Base-by-base conservation (phyloP, 92 coral and sea anemone species). In the Pocillopora grandis region DNA sequence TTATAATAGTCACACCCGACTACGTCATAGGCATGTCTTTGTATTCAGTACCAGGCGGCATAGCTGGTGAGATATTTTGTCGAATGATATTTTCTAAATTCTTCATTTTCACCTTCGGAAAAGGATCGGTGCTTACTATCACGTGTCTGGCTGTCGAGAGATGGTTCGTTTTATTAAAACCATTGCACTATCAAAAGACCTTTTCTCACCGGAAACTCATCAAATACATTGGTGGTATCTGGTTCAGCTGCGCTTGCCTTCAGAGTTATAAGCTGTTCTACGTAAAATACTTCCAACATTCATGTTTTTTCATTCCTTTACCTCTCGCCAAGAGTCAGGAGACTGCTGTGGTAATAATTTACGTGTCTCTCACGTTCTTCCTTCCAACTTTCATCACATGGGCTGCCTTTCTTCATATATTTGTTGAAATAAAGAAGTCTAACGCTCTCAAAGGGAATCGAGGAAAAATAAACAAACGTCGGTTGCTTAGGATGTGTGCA, bases 11-110 rank as follows among this genome's bases (percentile, higher is more conserved):
- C 49, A 80, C 85, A 57, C 85, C 85, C 2, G 71, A 80, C 85
- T 80, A 80, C 68, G 85, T 80, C 85, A 80, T 80, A 58, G 69
- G 71, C 69, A 33, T 80, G 68, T 80, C 85, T 1, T 69, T 76
- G 58, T 80, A 80, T 64, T 59, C 57, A 70, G 56, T 80, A 31
- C 85, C 85, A 16, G 85, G 48, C 6, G 77, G 85, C 37, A 21
- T 80, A n/a, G 76, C 77, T 1, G 77, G 85, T 0, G 85, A 80
- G 33, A 58, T 70, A 2, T 80, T 80, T 76, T 80, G 85, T 13
- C 68, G 85, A 12, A 15, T 80, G 36, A 57, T 70, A 31, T 80
- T 69, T 70, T 80, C 85, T 9, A 80, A 80, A 20, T 80, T 80
- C 57, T 80, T 80, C 68, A 70, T 80, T 36, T 80, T 80, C 18